These are phyloP conservation scores for Apamea epomidion DNA, from an alignment of 2,888 invertebrate species.

Conservation along the genomic window DNA sequence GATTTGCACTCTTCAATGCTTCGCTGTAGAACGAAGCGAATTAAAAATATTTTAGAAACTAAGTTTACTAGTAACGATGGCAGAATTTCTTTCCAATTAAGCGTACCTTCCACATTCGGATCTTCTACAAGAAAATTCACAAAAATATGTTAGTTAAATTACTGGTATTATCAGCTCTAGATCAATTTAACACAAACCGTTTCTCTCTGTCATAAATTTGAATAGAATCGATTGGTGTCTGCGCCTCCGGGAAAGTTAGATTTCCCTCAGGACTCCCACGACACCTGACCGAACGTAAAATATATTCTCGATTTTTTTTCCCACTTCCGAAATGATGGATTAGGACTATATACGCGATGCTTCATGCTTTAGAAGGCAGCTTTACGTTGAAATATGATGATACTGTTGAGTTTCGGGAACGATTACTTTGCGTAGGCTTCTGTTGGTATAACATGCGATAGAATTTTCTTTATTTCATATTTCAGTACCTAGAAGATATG, in stretches of 20 bases:
- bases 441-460: background rate
- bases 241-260: conserved; percentile 90
- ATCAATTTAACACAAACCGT: conserved; percentile 77
- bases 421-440: conserved; percentile 28
- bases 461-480: conserved; percentile 8
- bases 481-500: too few species aligned
- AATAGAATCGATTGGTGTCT: conserved; percentile 91
- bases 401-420: conserved; percentile 45
- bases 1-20: background rate
- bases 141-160: background rate
- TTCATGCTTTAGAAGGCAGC: conserved; percentile 57
- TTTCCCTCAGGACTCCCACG: conserved; percentile 89
- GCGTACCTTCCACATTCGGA: background rate
- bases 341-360: conserved; percentile 56
- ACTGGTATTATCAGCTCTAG: conserved; percentile 73
- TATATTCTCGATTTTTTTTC: conserved; percentile 86
- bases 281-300: conserved; percentile 90
- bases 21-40: background rate
- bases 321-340: conserved; percentile 75
- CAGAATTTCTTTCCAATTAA: background rate
- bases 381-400: conserved; percentile 57
- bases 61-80: background rate
- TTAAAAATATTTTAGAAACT: background rate
- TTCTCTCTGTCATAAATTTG: conserved; percentile 90
- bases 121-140: background rate